Evolutionary conservation across 1,140 invertebrate genomes (phyloP).

Genomic region (Aradophagus sp.): DNA sequence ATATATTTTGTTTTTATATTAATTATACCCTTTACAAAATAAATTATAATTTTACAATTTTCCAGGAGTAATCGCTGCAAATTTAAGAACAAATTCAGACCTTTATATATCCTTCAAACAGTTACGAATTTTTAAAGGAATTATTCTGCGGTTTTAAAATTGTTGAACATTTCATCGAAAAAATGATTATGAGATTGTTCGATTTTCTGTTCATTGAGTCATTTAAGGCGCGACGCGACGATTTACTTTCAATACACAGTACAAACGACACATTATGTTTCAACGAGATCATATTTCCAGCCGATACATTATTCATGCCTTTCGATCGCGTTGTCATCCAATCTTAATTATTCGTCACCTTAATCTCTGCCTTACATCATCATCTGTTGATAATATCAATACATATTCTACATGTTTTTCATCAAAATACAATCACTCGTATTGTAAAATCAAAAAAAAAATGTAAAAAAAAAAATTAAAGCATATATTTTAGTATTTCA

Average conservation of each 20-base stretch:
- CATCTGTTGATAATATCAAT: conserved; percentile 12
- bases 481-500: too few species aligned
- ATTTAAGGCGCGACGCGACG: conserved; percentile 43
- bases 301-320: conserved; percentile 41
- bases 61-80: too few species aligned
- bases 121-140: too few species aligned
- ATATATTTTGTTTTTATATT: too few species aligned
- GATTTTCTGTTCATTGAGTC: conserved; percentile 47
- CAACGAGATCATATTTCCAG: conserved; percentile 20
- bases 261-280: conserved; percentile 23
- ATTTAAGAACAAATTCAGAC: too few species aligned
- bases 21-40: too few species aligned
- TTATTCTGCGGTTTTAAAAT: too few species aligned
- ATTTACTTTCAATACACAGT: conserved; percentile 34
- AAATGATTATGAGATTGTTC: conserved; percentile 5
- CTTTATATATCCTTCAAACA: too few species aligned
- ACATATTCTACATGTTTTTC: not conserved
- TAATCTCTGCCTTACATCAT: conserved; percentile 11
- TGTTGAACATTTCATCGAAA: too few species aligned
- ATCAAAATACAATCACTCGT: too few species aligned
- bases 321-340: conserved; percentile 19
- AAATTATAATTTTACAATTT: too few species aligned
- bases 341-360: conserved; percentile 28
- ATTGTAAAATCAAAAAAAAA: not conserved
- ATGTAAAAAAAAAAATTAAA: too few species aligned